Percentiles rank a stretch among this genome's conserved stretches.
These are phyloP conservation scores for Aptenodytes forsteri DNA, from an alignment of 2,113 vertebrate species.

Conservation along the genomic window DNA sequence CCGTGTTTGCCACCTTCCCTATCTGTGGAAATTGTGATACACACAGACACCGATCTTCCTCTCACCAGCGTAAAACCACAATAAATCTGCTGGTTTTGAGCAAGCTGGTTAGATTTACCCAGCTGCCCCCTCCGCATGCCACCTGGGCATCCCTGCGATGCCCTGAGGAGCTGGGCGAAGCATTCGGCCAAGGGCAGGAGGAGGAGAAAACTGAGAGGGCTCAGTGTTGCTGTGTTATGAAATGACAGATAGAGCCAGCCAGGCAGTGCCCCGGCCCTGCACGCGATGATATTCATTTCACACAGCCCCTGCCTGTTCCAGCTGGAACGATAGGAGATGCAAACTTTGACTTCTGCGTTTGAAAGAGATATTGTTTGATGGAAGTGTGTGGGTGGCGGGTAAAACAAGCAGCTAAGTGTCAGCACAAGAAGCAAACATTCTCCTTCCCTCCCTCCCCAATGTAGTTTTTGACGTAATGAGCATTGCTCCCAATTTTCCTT, in stretches of 20 bases:
- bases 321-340: slow-evolving; percentile 70
- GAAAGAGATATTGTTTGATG: slow-evolving; percentile 80
- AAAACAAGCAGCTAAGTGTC: slow-evolving; percentile 76
- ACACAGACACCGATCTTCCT: not conserved
- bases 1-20: not conserved
- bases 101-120: not conserved
- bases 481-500: slow-evolving; percentile 74
- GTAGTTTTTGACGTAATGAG: slow-evolving; percentile 75
- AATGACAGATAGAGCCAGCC: slow-evolving; percentile 18
- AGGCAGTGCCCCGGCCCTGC: not conserved
- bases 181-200: fast-evolving
- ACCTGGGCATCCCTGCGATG: fast-evolving
- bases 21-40: not conserved
- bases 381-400: slow-evolving; percentile 73
- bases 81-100: not conserved
- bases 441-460: slow-evolving; percentile 32
- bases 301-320: slow-evolving; percentile 48
- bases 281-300: slow-evolving; percentile 44
- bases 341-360: slow-evolving; percentile 74
- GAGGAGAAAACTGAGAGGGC: not conserved
- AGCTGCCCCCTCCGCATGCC: not conserved
- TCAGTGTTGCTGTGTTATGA: not conserved
- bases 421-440: slow-evolving; percentile 70
- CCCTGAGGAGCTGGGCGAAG: not conserved
- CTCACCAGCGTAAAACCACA: not conserved